These are phyloP conservation scores for Seladonia tumulorum DNA, from an alignment of 2,888 invertebrate genomes.

Conservation along the genomic window DNA sequence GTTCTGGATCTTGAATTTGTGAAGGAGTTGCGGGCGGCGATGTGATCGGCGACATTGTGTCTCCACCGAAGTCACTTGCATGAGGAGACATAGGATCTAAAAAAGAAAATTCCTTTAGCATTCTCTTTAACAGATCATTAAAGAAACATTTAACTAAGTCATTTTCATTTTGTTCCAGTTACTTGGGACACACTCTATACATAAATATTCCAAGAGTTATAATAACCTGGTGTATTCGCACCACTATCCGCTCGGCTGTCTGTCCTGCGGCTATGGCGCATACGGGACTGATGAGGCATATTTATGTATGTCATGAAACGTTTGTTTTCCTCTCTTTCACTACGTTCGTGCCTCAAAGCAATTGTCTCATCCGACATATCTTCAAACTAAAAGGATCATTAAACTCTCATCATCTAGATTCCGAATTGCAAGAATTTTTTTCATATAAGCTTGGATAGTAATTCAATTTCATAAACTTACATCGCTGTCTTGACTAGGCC, in stretches of 20 bases:
- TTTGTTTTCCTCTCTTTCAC: constrained; percentile 92
- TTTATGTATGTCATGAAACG: constrained; percentile 88
- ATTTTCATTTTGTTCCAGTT: neutral
- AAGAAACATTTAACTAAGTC: neutral
- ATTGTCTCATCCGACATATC: constrained; percentile 92
- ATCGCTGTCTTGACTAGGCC: constrained; percentile 86
- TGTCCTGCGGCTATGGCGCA: constrained; percentile 88
- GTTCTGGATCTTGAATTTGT: constrained; percentile 79
- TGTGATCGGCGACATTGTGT: constrained; percentile 84
- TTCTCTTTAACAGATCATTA: neutral
- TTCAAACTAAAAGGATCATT: constrained; percentile 86
- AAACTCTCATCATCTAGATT: neutral
- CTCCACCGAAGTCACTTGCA: constrained; percentile 84
- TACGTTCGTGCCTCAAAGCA: constrained; percentile 89
- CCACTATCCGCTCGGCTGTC: constrained; percentile 89
- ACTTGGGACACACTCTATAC: neutral
- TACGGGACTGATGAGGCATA: constrained; percentile 84
- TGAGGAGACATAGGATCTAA: constrained; percentile 88
- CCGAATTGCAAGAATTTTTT: neutral
- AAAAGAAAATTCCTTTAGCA: constrained; percentile 35
- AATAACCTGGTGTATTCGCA: constrained; percentile 88
- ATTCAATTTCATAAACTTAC: constrained; percentile 82
- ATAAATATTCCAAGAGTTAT: neutral
- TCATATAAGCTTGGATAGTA: neutral
- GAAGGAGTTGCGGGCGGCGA: constrained; percentile 86